Evolutionary conservation across 2,797 vertebrate species (phyloP), one percentile per base, ranked within the genome.

Genomic region (Rhinophrynus dorsalis): DNA sequence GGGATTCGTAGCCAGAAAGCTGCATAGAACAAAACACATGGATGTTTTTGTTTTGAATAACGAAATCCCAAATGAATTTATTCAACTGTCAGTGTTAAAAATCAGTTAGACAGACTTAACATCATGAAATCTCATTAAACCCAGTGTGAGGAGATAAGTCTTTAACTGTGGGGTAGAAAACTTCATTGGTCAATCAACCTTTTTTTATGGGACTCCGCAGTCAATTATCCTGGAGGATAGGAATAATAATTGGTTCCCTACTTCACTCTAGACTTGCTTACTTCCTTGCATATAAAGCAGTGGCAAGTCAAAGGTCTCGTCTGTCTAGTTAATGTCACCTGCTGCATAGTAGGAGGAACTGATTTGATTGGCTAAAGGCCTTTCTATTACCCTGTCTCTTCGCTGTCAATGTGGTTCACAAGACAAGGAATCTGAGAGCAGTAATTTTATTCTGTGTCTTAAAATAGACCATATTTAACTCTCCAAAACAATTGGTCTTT

Each of bases 321-420:
- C 64, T 45, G 51, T 55, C 33, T 52, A 13, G 21, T 26, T 64
- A 38, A 51, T 64, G 61, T 38, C 65, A 56, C 42, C 30, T 67
- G 54, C 54, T 67, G 42, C 29, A 26, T 29, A 23, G 42, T 45
- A 21, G 38, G 21, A 60, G 24, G 21, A 67, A 48, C n/a, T 11
- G 20, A 47, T n/a, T 23, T 38, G 42, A 58, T 50, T 57, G 54
- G 51, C 17, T 29, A 17, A 33, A 35, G 42, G 40, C 44, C 26
- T 15, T 32, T 40, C 21, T 44, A 32, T 27, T 10, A 24, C 45
- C n/a, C n/a, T n/a, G n/a, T 52, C 3, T 58, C 68, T 23, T 18
- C 2, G 5, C 17, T 37, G 51, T n/a, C 30, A 65, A 26, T 65
- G 24, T 17, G 24, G 3, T 52, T 27, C 29, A 47, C 13, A 7